Evolutionary conservation across 2,888 invertebrate genomes (phyloP).

Genomic region (Operophtera brumata): DNA sequence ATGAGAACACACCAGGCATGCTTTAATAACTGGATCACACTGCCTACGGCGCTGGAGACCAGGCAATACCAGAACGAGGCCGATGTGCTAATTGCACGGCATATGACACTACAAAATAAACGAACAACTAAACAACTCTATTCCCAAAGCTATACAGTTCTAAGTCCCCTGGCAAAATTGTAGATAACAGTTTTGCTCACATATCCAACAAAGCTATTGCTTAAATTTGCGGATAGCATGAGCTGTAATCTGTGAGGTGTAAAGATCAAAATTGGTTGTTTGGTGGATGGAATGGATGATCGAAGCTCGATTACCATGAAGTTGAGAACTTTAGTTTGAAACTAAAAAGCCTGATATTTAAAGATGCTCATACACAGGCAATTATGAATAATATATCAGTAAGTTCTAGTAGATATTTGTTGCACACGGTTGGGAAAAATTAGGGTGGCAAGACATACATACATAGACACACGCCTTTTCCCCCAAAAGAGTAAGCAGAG

Average conservation of each 20-base stretch:
- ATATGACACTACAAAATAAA: constrained; percentile 32
- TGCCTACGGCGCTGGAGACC: constrained; percentile 8
- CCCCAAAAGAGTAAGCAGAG: no score
- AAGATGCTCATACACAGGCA: background rate
- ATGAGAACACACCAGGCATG: background rate
- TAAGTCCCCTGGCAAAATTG: constrained; percentile 18
- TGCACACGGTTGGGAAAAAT: no score
- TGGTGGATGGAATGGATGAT: constrained; percentile 24
- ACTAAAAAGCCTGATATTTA: constrained; percentile 28
- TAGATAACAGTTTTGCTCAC: constrained; percentile 26
- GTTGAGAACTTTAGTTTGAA: constrained; percentile 29
- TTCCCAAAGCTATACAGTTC: background rate
- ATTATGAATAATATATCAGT: no score
- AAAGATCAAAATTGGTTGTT: constrained; percentile 15
- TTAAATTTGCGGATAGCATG: constrained; percentile 21
- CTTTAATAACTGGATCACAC: constrained; percentile 2
- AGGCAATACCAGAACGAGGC: constrained; percentile 40
- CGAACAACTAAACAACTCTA: constrained; percentile 1
- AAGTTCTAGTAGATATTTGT: no score
- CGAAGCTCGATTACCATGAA: constrained; percentile 36
- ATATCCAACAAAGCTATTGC: constrained; percentile 38
- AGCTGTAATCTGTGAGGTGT: background rate
- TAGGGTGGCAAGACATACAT: no score
- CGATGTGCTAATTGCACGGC: constrained; percentile 45
- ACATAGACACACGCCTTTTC: no score